Conservation (phyloP, 2,113 vertebrate genomes). For the Australoheros scitulus region DNA sequence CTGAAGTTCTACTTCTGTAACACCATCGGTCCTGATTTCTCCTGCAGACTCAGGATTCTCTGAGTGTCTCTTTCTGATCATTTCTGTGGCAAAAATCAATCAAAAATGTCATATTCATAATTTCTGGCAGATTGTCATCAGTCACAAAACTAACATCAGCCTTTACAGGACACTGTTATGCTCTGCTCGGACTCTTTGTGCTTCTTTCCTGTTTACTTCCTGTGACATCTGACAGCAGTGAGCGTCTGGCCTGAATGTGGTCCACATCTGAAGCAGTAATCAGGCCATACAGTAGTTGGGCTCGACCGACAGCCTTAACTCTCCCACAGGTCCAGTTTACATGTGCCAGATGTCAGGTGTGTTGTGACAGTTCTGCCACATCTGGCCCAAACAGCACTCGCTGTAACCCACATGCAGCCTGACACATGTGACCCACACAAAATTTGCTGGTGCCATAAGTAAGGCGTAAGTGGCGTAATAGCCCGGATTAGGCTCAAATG, state of each 20-base stretch:
- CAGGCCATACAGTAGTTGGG: too few relatives aligned
- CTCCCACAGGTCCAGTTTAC: not conserved
- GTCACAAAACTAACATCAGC: too few relatives aligned
- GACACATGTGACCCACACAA: too few relatives aligned
- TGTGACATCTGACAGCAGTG: too few relatives aligned
- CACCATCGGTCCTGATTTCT: too few relatives aligned
- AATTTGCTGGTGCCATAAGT: not conserved
- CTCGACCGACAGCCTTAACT: rapidly evolving
- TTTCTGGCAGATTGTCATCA: not conserved
- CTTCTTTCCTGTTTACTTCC: not conserved
- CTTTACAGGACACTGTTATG: too few relatives aligned
- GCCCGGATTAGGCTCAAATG: rapidly evolving
- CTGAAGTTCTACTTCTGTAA: not conserved
- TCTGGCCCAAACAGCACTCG: not conserved
- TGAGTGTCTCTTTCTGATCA: not conserved
- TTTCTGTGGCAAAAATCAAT: not conserved
- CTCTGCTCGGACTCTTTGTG: too few relatives aligned
- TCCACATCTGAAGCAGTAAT: too few relatives aligned
- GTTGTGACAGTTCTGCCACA: not conserved
- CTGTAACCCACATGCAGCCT: rapidly evolving
- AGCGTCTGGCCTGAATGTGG: too few relatives aligned
- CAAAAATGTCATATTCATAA: not conserved
- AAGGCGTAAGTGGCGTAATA: not conserved
- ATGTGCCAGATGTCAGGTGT: not conserved
- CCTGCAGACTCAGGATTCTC: too few relatives aligned